Base-by-base conservation (phyloP, 2,113 vertebrate species). In the Neolamprologus toae region DNA sequence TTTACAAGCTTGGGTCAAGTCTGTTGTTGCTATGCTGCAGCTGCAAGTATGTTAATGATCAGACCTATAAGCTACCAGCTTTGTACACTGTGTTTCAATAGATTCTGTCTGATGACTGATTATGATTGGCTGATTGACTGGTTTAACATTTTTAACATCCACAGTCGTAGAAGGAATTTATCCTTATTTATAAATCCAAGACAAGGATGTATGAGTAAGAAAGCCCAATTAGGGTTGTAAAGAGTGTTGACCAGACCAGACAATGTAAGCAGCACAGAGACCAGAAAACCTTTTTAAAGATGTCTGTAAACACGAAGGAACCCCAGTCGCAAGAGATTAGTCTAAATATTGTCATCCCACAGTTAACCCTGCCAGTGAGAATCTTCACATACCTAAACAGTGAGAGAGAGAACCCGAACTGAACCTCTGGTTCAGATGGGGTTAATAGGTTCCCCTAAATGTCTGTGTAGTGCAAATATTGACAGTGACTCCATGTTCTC, bases 381-480 rank as follows among this genome's bases (percentile, higher is more conserved):
- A 85, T 40, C 82, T 81, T 92, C 82, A 83, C 51, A 76, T 53
- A 35, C 53, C 73, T 78, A 88, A 89, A 91, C 87, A 91, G 19
- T 82, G n/a, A 40, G 53, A 51, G 28, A 79, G 68, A 66, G 28
- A 81, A 45, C 28, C 57, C 31, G 7, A 33, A 35, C 53, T 42
- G n/a, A 47, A 51, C 76, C 82, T 79, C 35, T 12, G 66, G 80
- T 84, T 91, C 59, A 81, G 61, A 87, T 37, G 35, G 87, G 90
- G 92, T 94, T 93, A 94, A 94, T 73, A 91, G 89, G 85, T 91
- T 90, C 79, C 47, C 82, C 61, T 28, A 42, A 93, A 94, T 54
- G 81, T 92, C 86, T 87, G 81, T 68, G 16, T 55, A 79, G 87
- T 88, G 89, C 93, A 96, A 96, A 96, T 95, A 94, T 95, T 95